Conservation (phyloP, 2,888 invertebrate species). For the Zootermopsis nevadensis region DNA sequence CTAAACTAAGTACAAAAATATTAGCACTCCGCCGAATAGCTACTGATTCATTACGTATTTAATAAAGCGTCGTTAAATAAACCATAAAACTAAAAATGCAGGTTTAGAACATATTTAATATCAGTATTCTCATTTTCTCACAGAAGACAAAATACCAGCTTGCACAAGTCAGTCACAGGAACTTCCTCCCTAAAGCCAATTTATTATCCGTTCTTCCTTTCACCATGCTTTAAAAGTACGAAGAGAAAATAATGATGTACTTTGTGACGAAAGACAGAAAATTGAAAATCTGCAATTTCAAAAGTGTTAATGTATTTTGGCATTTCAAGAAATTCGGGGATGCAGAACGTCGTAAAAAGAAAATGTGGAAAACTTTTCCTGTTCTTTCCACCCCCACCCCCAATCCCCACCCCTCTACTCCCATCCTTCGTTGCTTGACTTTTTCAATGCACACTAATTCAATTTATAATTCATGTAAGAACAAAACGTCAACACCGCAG, state of each 20-base stretch:
- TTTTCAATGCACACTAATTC: background rate
- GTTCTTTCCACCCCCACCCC: constrained; percentile 29
- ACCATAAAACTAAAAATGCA: too few relatives aligned
- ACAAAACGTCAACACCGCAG: background rate
- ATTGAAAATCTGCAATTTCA: constrained; percentile 62
- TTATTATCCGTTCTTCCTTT: constrained; percentile 1
- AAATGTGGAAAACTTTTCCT: constrained; percentile 58
- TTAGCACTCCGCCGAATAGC: too few relatives aligned
- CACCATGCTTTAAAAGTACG: background rate
- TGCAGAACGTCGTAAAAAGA: constrained; percentile 58
- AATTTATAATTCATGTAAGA: background rate
- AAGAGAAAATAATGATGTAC: constrained; percentile 1
- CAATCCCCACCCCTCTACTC: background rate
- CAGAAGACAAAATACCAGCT: too few relatives aligned
- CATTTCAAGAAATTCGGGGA: constrained; percentile 53
- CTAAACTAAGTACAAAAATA: too few relatives aligned
- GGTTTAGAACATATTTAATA: too few relatives aligned
- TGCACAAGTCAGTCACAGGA: too few relatives aligned
- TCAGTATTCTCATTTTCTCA: too few relatives aligned
- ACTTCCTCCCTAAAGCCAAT: background rate
- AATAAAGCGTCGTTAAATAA: too few relatives aligned
- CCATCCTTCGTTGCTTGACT: background rate
- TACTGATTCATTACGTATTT: too few relatives aligned
- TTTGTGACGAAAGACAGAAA: constrained; percentile 57
- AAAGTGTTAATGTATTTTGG: constrained; percentile 61